Evolutionary conservation across 53 echinoderm and acorn worm genomes (phyloP).

Genomic region (Echinarachnius parma): DNA sequence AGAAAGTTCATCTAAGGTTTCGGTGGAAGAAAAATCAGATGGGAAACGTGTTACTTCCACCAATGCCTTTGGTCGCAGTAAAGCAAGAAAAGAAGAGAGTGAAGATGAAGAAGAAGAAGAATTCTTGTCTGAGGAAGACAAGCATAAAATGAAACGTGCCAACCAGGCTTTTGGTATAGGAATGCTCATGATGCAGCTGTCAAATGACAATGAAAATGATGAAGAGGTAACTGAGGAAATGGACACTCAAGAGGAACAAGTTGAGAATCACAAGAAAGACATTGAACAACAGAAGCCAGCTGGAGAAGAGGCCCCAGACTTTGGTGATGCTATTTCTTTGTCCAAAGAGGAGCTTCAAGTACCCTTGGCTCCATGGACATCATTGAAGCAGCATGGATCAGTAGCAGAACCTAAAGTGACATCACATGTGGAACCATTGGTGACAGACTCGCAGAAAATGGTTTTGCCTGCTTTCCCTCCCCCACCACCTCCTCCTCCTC

Average conservation of each 20-base stretch:
- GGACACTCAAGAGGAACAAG: not conserved
- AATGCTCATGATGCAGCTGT: conserved; percentile 24
- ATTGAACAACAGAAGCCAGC: too few relatives aligned
- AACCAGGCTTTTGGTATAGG: conserved; percentile 40
- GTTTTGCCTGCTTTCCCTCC: conserved; percentile 20
- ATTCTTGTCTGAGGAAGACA: not conserved
- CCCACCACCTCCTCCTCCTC: conserved; percentile 22
- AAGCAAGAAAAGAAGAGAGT: not conserved
- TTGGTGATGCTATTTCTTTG: too few relatives aligned
- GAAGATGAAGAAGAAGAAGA: conserved; percentile 15
- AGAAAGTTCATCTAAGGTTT: conserved; percentile 4
- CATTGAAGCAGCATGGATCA: not conserved
- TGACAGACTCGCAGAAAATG: too few relatives aligned
- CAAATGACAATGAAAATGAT: not conserved
- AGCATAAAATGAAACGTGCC: conserved; percentile 9
- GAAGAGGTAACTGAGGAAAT: not conserved
- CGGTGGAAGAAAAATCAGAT: conserved; percentile 17
- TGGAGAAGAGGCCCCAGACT: too few relatives aligned
- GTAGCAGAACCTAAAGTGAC: too few relatives aligned
- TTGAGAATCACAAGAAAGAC: too few relatives aligned
- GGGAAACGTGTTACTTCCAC: conserved; percentile 41
- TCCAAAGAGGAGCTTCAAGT: not conserved
- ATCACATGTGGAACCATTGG: not conserved
- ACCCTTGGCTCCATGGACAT: not conserved
- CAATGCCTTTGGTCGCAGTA: conserved; percentile 37